Evolutionary conservation across 2,113 vertebrate species (phyloP), one percentile per base, ranked within the genome.

Genomic region (Syngnathus typhle): DNA sequence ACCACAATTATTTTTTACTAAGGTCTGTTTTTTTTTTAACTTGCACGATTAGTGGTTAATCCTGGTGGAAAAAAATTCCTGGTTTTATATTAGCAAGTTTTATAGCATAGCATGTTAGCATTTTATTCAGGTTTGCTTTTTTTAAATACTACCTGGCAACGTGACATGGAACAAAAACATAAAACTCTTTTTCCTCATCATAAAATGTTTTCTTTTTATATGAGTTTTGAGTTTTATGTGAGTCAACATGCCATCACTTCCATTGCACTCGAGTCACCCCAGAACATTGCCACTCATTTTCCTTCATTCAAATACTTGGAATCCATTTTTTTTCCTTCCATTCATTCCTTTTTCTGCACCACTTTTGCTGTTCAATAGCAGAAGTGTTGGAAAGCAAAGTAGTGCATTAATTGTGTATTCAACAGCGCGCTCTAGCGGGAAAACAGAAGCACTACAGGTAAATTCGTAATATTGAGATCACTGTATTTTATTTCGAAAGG

Each of bases 271-370:
- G 67, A 80, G 80, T 87, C 81, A 86, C 71, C 65, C 32, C 83
- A 73, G 73, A 84, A 82, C 51, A 84, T 76, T 80, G 75, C 81
- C 74, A 54, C 38, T 60, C n/a, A 37, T 59, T 52, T 43, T 55
- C 55, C 60, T 36, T 70, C 37, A n/a, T 60, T 60, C 59, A 39
- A 60, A 60, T 10, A 39, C 36, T 60, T 60, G 16, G 37, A 5
- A 12, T 18, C 4, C 15, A 37, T 1, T 39, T 60, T 60, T 36
- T 60, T 60, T 19, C 59, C 59, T 12, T 59, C 16, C 59, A 60
- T 38, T 10, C 59, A 18, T 52, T n/a, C 32, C 16, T 6, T 60
- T 18, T 37, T 60, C 15, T 38, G 8, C 36, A 4, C 13, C 6
- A 0, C 36, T 36, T 59, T 38, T 39, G 16, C 32, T 16, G 38